These are phyloP conservation scores for Elachura formosa DNA, from an alignment of 2,113 vertebrate genomes.

Conservation along the genomic window DNA sequence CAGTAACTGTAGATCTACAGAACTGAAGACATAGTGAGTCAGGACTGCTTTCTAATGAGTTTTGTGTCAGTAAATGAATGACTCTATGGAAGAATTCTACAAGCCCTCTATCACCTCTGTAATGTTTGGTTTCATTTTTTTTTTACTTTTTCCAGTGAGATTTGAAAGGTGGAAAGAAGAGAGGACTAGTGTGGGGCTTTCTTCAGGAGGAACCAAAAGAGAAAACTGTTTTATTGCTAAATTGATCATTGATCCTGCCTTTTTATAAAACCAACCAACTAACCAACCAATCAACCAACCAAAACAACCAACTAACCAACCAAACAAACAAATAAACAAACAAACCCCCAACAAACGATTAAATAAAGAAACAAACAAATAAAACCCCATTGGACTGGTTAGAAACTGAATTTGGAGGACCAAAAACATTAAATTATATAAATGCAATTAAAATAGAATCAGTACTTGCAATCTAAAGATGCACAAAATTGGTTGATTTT, in stretches of 20 bases:
- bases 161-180: not conserved
- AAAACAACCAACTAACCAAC: not conserved
- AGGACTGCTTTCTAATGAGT: not conserved
- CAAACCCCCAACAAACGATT: not conserved
- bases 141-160: not conserved
- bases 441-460: not conserved
- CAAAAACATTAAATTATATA: not conserved
- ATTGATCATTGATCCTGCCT: not conserved
- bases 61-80: not conserved
- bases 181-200: not conserved
- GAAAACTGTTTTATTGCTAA: not conserved
- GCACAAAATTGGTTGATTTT: not conserved
- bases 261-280: not conserved
- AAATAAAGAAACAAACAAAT: not conserved
- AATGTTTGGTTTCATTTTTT: accelerated
- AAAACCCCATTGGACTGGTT: accelerated
- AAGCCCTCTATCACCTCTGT: not conserved
- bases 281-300: not conserved
- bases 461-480: not conserved
- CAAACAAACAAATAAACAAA: not conserved
- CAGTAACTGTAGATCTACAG: not conserved
- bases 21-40: not conserved
- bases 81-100: not conserved
- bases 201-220: not conserved
- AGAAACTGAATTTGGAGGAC: not conserved